Conservation (phyloP, 2,797 vertebrate species). For the Chaetodon trifasciatus region DNA sequence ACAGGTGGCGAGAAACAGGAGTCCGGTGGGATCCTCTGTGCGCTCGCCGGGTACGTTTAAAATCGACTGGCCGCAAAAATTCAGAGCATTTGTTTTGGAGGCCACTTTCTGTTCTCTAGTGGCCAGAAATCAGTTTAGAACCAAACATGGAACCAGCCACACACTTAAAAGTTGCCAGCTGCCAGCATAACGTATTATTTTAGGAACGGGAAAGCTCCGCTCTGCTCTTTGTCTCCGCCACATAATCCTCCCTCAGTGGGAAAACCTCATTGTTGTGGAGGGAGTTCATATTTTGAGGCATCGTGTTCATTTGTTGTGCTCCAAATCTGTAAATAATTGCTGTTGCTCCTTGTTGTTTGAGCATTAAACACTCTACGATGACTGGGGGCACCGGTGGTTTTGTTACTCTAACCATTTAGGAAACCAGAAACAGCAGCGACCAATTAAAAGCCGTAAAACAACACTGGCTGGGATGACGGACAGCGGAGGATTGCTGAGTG, state of each 20-base stretch:
- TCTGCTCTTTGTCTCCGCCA: not conserved
- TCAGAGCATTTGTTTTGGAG: conserved; percentile 19
- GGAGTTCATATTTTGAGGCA: conserved; percentile 23
- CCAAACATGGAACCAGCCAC: conserved; percentile 16
- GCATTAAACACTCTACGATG: conserved; percentile 20
- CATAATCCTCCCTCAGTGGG: conserved; percentile 26
- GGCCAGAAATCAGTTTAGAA: conserved; percentile 21
- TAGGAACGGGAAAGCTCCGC: conserved; percentile 28
- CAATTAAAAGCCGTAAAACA: conserved; percentile 48
- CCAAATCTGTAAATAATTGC: conserved; percentile 28
- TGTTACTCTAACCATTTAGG: conserved; percentile 24
- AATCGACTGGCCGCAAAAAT: conserved; percentile 14
- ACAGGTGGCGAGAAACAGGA: conserved; percentile 28
- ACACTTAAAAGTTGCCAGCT: conserved; percentile 3
- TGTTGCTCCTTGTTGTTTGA: conserved; percentile 25
- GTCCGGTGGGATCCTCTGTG: conserved; percentile 1
- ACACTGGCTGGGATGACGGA: conserved; percentile 9
- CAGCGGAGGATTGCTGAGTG: conserved; percentile 11
- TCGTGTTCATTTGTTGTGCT: conserved; percentile 16
- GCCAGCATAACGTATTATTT: not conserved
- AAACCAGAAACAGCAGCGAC: conserved; percentile 46
- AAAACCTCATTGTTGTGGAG: conserved; percentile 2
- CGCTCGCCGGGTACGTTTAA: not conserved
- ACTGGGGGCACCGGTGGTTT: conserved; percentile 30
- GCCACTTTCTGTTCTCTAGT: conserved; percentile 18